Percentiles rank a stretch among this genome's conserved stretches.
Evolutionary conservation across 2,113 vertebrate genomes (phyloP).

Genomic region (Myodes glareolus): DNA sequence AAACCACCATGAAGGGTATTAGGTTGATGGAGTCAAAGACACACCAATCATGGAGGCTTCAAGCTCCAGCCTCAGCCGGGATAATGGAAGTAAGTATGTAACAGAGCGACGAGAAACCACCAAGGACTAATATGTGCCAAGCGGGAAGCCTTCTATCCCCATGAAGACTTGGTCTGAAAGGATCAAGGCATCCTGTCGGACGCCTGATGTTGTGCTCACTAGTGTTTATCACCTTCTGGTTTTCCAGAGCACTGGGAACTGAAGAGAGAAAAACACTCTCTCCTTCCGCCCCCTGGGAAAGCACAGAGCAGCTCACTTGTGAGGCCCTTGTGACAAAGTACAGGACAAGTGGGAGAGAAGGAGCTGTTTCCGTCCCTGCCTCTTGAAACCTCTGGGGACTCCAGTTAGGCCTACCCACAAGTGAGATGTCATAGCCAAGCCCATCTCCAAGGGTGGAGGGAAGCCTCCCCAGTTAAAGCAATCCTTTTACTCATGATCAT

Average conservation of each 20-base stretch:
- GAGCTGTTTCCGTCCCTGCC: not conserved
- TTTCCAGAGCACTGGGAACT: not conserved
- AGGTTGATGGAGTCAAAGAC: not conserved
- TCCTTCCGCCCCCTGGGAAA: not conserved
- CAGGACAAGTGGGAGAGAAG: not conserved
- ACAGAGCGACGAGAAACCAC: slow-evolving; percentile 13
- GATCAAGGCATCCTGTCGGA: not conserved
- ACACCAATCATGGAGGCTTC: not conserved
- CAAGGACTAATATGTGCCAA: not conserved
- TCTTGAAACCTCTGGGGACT: not conserved
- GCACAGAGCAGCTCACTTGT: not conserved
- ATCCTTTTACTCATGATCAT: not conserved
- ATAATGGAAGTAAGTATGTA: slow-evolving; percentile 10
- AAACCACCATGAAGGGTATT: not conserved
- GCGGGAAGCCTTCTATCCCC: not conserved
- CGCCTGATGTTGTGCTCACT: not conserved
- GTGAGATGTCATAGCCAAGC: not conserved
- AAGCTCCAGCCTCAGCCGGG: not conserved
- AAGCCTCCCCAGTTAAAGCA: not conserved
- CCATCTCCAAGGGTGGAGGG: not conserved
- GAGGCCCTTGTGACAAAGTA: not conserved
- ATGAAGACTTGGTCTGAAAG: not conserved
- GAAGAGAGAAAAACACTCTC: not conserved
- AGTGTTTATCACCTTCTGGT: not conserved
- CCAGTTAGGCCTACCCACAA: no score